A percentile compares a stretch with the other conserved stretches of the same genome.
Conservation (phyloP, 2,888 invertebrate species). For the Hydraecia micacea region DNA sequence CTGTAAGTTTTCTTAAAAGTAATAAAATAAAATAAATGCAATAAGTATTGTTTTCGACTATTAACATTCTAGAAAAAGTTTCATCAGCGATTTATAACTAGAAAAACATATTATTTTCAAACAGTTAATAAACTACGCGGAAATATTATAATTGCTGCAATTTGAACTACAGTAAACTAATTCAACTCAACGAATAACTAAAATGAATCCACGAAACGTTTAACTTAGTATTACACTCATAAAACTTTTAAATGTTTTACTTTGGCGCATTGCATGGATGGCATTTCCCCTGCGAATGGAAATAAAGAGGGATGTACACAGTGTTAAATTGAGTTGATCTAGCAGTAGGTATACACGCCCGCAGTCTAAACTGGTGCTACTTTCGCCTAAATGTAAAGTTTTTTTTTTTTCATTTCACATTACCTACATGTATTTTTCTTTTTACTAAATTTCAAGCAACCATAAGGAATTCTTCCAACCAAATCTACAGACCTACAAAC, state of each 20-base stretch:
- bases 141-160: slow-evolving; percentile 31
- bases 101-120: neutral
- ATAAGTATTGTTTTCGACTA: neutral
- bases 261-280: slow-evolving; percentile 63
- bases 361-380: neutral
- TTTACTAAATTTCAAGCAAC: too few relatives aligned
- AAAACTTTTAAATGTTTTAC: slow-evolving; percentile 52
- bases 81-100: neutral
- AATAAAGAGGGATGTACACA: slow-evolving; percentile 20
- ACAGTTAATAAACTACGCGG: slow-evolving; percentile 6
- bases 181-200: slow-evolving; percentile 18
- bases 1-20: too few relatives aligned
- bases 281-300: slow-evolving; percentile 46
- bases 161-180: slow-evolving; percentile 42
- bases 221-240: slow-evolving; percentile 35
- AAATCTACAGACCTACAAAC: too few relatives aligned
- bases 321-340: too few relatives aligned
- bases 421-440: too few relatives aligned
- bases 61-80: neutral
- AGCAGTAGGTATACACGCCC: neutral
- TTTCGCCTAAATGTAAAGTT: neutral
- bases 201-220: slow-evolving; percentile 24
- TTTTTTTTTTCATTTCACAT: too few relatives aligned
- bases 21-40: too few relatives aligned
- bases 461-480: too few relatives aligned